Evolutionary conservation across 2,113 vertebrate genomes (phyloP).

Genomic region (Cyphomyrus plagiostoma): DNA sequence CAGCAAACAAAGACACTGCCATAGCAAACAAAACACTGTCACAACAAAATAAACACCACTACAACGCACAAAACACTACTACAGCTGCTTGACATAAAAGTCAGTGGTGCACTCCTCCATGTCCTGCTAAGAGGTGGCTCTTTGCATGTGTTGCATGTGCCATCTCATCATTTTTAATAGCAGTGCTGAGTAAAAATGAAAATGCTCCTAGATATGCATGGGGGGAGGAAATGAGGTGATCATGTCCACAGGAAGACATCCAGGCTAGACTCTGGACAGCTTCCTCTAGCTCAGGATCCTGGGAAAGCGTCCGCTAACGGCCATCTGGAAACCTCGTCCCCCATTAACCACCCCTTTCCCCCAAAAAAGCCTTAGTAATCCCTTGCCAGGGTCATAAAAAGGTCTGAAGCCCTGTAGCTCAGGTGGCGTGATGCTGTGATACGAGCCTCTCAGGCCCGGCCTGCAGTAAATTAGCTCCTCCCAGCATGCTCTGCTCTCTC

Average conservation of each 20-base stretch:
- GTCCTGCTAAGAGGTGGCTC: background rate
- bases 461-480: background rate
- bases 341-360: background rate
- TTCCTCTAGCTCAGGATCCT: background rate
- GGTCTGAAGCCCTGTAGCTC: background rate
- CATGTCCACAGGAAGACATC: conserved; percentile 7
- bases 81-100: background rate
- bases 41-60: background rate
- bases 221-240: background rate
- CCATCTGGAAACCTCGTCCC: background rate
- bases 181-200: background rate
- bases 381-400: background rate
- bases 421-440: background rate
- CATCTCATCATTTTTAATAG: background rate
- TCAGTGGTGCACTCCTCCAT: background rate
- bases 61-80: background rate
- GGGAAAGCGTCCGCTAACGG: background rate
- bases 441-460: background rate
- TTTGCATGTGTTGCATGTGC: background rate
- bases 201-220: background rate
- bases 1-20: background rate
- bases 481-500: conserved; percentile 1
- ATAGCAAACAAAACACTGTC: background rate
- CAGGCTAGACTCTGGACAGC: background rate
- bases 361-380: background rate